phyloP scores from a whole-genome alignment of 2,888 invertebrate genomes.

The Athalia rosae region DNA sequence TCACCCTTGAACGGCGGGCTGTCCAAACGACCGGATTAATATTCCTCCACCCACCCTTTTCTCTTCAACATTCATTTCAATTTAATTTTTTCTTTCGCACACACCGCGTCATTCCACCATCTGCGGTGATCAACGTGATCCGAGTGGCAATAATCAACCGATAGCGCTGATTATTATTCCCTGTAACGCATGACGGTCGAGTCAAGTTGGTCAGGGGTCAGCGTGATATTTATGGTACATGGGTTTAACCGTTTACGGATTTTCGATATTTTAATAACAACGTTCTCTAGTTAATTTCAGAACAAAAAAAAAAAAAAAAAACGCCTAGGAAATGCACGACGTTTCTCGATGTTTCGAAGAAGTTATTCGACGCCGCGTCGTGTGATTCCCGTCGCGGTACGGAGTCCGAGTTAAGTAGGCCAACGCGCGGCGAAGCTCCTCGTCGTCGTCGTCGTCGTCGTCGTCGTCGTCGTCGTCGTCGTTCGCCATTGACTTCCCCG shows the following conservation, averaged over 20 bases:
- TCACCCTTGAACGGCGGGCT: background rate
- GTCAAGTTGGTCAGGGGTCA: too few species aligned
- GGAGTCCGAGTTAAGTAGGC: constrained; percentile 18
- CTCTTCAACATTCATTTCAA: background rate
- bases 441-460: background rate
- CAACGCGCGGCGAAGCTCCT: constrained; percentile 21
- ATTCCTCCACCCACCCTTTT: too few species aligned
- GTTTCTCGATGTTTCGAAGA: constrained; percentile 19
- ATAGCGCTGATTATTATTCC: too few species aligned
- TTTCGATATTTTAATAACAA: background rate
- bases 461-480: background rate
- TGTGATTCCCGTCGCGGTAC: background rate
- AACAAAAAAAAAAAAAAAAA: too few species aligned
- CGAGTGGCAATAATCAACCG: too few species aligned
- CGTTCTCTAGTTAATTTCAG: background rate
- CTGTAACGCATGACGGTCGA: too few species aligned
- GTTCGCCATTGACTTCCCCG: constrained; percentile 23
- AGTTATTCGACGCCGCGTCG: background rate
- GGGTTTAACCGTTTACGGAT: background rate
- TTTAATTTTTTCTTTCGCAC: background rate
- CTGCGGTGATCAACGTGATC: too few species aligned
- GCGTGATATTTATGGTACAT: background rate
- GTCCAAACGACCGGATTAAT: too few species aligned
- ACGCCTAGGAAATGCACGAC: background rate
- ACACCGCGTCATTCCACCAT: background rate